These are phyloP conservation scores for Lycophotia porphyrea DNA, from an alignment of 2,888 invertebrate genomes.

Conservation along the genomic window DNA sequence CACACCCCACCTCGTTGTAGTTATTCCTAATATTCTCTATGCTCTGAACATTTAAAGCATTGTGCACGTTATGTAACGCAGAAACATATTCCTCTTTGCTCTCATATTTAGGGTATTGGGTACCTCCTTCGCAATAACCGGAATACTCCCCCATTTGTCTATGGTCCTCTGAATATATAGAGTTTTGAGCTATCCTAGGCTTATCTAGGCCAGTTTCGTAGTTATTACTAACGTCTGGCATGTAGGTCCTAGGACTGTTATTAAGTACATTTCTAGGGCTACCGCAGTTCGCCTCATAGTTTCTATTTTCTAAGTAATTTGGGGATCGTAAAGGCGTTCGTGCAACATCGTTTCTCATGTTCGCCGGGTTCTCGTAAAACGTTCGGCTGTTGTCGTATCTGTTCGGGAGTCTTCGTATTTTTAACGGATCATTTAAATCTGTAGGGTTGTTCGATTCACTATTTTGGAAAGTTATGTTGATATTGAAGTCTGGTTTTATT, in stretches of 20 bases:
- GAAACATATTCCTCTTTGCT: slow-evolving; percentile 81
- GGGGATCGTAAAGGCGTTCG: slow-evolving; percentile 79
- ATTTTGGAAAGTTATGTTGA: slow-evolving; percentile 75
- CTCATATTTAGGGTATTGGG: slow-evolving; percentile 80
- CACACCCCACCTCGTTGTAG: slow-evolving; percentile 76
- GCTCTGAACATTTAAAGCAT: slow-evolving; percentile 78
- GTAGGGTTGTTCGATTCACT: slow-evolving; percentile 67
- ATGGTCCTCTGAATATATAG: slow-evolving; percentile 79
- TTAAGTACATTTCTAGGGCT: slow-evolving; percentile 84
- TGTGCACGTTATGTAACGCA: slow-evolving; percentile 80
- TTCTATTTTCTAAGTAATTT: slow-evolving; percentile 80
- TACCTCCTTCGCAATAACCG: slow-evolving; percentile 78
- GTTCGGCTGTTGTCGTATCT: slow-evolving; percentile 80
- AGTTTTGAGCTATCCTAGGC: slow-evolving; percentile 74
- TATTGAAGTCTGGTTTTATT: slow-evolving; percentile 82
- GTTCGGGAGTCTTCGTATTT: slow-evolving; percentile 74
- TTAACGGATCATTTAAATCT: slow-evolving; percentile 72
- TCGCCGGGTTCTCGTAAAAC: slow-evolving; percentile 84
- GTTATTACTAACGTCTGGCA: slow-evolving; percentile 76
- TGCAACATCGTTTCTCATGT: slow-evolving; percentile 74
- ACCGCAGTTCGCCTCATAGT: slow-evolving; percentile 80
- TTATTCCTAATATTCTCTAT: slow-evolving; percentile 80
- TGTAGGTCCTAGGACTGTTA: slow-evolving; percentile 83
- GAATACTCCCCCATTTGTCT: slow-evolving; percentile 79
- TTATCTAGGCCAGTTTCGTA: slow-evolving; percentile 77